Evolutionary conservation across 1,140 invertebrate species (phyloP), one percentile per base, ranked within the genome.

Genomic region (Leguminivora glycinivorella): DNA sequence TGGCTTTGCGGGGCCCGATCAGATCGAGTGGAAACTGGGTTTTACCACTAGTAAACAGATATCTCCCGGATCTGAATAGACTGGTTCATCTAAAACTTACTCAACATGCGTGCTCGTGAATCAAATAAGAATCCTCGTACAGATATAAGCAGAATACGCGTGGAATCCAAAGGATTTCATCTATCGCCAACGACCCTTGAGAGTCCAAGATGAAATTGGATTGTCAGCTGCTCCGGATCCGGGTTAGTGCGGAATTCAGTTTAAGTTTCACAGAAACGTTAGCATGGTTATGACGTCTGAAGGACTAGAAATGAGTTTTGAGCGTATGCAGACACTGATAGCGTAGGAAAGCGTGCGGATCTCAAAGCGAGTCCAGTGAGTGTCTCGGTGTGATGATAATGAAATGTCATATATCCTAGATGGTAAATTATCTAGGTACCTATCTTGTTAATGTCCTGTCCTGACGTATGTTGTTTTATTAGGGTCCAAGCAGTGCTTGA

Each of bases 161-260:
- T 52, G 47, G 47, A 52, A 52, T 52, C 47, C 47, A 52, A 52
- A 52, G 47, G 47, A 52, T 52, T 52, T 52, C 47, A 52, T 52
- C 47, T 52, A 52, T 52, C 47, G 19, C 14, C 47, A 10, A 52
- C 47, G 47, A 52, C 47, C 47, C 47, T 52, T 52, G 47, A 52
- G 47, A 52, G 47, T 52, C 47, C 19, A 52, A 22, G 47, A 52
- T 52, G 47, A 52, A 52, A 52, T 52, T 52, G 47, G 47, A 52
- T 52, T 52, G 47, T 52, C 47, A 52, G 47, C 19, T 52, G 47
- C 47, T 52, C 3, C 19, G 47, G 47, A 52, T 52, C 47, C n/a
- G 47, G 14, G 47, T 52, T 52, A 43, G 40, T 43, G 10, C 19
- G 47, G 47, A 52, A 52, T 52, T 22, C 47, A 52, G 47, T 22